Evolutionary conservation across 2,888 invertebrate genomes (phyloP), one percentile per base, ranked within the genome.

Genomic region (Diarsia brunnea): DNA sequence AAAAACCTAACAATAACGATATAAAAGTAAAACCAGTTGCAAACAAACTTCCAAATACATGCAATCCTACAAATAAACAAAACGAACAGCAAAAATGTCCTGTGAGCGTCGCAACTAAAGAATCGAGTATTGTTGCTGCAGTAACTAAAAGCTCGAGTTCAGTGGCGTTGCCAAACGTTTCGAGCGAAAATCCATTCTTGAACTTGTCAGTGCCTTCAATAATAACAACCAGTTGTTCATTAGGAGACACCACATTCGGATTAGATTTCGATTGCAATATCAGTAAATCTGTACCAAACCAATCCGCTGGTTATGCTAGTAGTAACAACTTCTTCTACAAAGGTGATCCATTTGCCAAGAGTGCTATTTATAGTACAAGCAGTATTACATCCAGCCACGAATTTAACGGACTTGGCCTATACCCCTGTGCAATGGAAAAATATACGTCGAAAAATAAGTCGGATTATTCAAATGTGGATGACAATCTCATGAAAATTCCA

Each of bases 391-490:
- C 96, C 31, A 93, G 94, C 38, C 96, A 96, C 80, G 96, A 96
- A 82, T 96, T 94, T 79, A 96, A 96, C 81, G 94, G 93, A 73
- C 91, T 96, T 21, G 95, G 95, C 0, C 91, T 96, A 24, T 96
- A 96, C 88, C 96, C 96, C 4, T 96, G 96, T 88, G 96, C 96
- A 4, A 95, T 96, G 93, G 96, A 96, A 85, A 96, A 96, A 87
- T 96, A 95, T 87, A 81, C 94, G 12, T 88, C 94, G 10, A 96
- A 96, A 91, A 95, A 91, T 84, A 96, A 96, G 91, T 64, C 94
- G 2, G 96, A 96, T 67, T 95, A 91, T 81, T 84, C 92, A 61
- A 95, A 94, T 87, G 93, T 96, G 31, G 96, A 96, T 85, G 96
- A 96, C 67, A 96, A 93, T 86, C 89, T 96, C 45, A 96, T 96